A percentile compares a stretch with the other conserved stretches of the same genome.
phyloP scores from a whole-genome alignment of 2,888 invertebrate genomes.

The Ferdinandea cuprea region DNA sequence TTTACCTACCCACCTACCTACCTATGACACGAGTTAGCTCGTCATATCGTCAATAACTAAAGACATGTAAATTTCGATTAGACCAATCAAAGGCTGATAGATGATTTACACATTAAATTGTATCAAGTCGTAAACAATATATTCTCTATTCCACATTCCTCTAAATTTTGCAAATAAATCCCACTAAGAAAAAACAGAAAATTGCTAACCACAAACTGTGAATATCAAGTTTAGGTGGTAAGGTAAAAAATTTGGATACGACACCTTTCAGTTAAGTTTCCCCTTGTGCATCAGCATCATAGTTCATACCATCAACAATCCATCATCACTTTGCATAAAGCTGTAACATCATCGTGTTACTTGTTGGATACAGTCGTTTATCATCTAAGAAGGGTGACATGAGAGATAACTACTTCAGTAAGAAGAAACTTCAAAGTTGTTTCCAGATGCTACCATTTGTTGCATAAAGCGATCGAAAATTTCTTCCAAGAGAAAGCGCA shows the following conservation, averaged over 20 bases:
- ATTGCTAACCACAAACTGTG: too few relatives aligned
- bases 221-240: too few relatives aligned
- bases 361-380: not conserved
- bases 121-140: too few relatives aligned
- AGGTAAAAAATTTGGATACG: not conserved
- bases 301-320: not conserved
- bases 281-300: not conserved
- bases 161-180: too few relatives aligned
- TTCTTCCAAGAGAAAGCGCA: slow-evolving; percentile 1
- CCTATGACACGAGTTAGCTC: too few relatives aligned
- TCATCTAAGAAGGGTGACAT: not conserved
- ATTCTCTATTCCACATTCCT: too few relatives aligned
- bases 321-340: not conserved
- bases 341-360: not conserved
- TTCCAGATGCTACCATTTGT: slow-evolving; percentile 19
- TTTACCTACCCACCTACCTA: too few relatives aligned
- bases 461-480: slow-evolving; percentile 2
- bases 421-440: not conserved
- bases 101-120: too few relatives aligned
- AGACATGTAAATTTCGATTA: too few relatives aligned
- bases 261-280: not conserved
- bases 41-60: too few relatives aligned
- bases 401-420: not conserved
- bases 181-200: too few relatives aligned
- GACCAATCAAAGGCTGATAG: too few relatives aligned